Base-by-base conservation (phyloP, 1,140 invertebrate genomes). In the Cylas formicarius region DNA sequence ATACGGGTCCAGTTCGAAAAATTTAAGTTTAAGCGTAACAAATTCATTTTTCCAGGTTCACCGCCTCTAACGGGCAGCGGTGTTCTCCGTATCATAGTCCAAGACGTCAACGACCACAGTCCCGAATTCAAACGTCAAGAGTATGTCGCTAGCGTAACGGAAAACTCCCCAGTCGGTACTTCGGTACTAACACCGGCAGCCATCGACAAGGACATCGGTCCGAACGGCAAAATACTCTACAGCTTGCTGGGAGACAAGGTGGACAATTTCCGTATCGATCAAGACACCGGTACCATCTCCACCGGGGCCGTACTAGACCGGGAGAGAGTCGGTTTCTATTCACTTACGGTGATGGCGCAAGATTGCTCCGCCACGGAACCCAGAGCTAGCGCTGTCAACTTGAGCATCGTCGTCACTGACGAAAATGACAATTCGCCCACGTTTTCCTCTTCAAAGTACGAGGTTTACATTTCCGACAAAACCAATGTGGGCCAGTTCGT, bases 41-140 rank as follows among this genome's bases (percentile, higher is more conserved):
- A n/a, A 17, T n/a, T 50, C 6, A 21, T 40, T 23, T 18, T 75
- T 74, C 11, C 68, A 90, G 88, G 89, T 41, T 89, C 85, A 11
- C 89, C 90, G 13, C 83, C 88, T 2, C 68, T 93, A 14, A 94
- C 88, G 10, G 90, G 88, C 35, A 85, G 87, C 1, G 89, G 90
- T 22, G 84, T 82, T 22, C 81, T 98, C 2, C 77, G 76, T 53
- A 80, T 99, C 23, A 71, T 90, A 31, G 89, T 98, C 4, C 80
- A 90, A 65, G 93, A 97, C 63, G 81, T 91, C 20, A 97, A 97
- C 65, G 92, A 97, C 65, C 90, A 95, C 64, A 82, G 77, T 55
- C 92, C 92, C 0, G 78, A 84, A 53, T 90, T 90, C 57, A 80
- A 80, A 53, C 72, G 84, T 42, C 79, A 84, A 56, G 80, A 81